phyloP scores from a whole-genome alignment of 2,888 invertebrate species.

The Campoplex nolae region DNA sequence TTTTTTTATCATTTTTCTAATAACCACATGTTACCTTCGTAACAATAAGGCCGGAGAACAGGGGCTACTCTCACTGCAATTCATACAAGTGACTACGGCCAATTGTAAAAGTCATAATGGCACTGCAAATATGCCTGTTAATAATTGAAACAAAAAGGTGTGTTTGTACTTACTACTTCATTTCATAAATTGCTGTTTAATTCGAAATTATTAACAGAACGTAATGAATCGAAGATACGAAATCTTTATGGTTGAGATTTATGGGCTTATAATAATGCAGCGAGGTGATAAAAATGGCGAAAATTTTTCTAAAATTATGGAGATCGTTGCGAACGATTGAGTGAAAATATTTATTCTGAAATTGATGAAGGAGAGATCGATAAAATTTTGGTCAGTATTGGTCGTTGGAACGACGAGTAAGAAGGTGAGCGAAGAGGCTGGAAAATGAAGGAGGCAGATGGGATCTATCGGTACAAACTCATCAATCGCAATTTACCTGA shows the following conservation, averaged over 20 bases:
- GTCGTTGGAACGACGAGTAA: not conserved
- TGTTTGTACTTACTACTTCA: not conserved
- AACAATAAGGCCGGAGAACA: not conserved
- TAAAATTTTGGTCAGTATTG: conserved; percentile 6
- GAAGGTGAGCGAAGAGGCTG: not conserved
- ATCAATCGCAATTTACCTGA: conserved; percentile 62
- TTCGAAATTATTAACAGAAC: not conserved
- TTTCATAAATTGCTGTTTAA: not conserved
- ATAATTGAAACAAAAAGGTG: conserved; percentile 5
- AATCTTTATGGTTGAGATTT: not conserved
- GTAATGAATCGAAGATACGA: not conserved
- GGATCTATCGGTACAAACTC: conserved; percentile 45
- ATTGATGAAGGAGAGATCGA: not conserved
- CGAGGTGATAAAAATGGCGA: not conserved
- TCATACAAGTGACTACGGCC: not conserved
- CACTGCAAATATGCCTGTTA: conserved; percentile 5
- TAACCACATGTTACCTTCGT: conserved; percentile 5
- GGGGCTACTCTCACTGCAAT: conserved; percentile 4
- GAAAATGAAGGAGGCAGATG: conserved; percentile 34
- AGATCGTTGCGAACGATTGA: not conserved
- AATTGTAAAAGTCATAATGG: not conserved
- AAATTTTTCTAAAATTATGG: not conserved
- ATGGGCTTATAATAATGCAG: not conserved
- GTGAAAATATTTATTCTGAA: not conserved
- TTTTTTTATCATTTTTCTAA: conserved; percentile 17